phyloP scores from a whole-genome alignment of 2,113 vertebrate genomes.

The Cebus imitator region DNA sequence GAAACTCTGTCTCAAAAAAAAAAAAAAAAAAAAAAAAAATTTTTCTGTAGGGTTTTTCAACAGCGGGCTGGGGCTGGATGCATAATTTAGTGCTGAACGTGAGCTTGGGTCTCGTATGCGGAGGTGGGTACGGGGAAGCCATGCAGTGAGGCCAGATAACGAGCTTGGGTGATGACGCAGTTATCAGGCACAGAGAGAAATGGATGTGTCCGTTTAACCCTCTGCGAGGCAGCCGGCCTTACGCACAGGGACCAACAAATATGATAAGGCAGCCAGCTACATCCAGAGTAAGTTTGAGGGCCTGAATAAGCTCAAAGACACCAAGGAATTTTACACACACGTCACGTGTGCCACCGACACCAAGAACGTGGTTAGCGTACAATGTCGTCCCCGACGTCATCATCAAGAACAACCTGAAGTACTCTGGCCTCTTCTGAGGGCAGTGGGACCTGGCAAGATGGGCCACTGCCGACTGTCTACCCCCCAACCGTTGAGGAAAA shows the following conservation, averaged over 20 bases:
- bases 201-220: too few relatives aligned
- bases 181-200: too few relatives aligned
- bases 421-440: slow-evolving; percentile 95
- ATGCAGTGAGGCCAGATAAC: too few relatives aligned
- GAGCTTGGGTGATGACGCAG: too few relatives aligned
- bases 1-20: too few relatives aligned
- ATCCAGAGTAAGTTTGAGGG: slow-evolving; percentile 99
- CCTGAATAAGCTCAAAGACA: slow-evolving; percentile 98
- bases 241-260: slow-evolving; percentile 92
- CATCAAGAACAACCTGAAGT: slow-evolving; percentile 99
- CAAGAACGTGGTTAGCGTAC: slow-evolving; percentile 99
- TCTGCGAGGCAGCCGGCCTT: too few relatives aligned
- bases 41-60: too few relatives aligned
- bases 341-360: slow-evolving; percentile 99
- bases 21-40: too few relatives aligned
- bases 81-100: too few relatives aligned
- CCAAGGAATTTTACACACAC: slow-evolving; percentile 99
- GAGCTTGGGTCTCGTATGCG: too few relatives aligned
- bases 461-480: slow-evolving; percentile 41
- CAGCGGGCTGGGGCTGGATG: too few relatives aligned
- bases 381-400: slow-evolving; percentile 98
- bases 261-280: slow-evolving; percentile 95
- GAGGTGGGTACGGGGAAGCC: too few relatives aligned
- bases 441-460: slow-evolving; percentile 64
- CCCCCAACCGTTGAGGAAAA: slow-evolving; percentile 72